Percentiles rank a stretch among this genome's conserved stretches.
Evolutionary conservation across 1,140 invertebrate genomes (phyloP).

Genomic region (Cydia pomonella): DNA sequence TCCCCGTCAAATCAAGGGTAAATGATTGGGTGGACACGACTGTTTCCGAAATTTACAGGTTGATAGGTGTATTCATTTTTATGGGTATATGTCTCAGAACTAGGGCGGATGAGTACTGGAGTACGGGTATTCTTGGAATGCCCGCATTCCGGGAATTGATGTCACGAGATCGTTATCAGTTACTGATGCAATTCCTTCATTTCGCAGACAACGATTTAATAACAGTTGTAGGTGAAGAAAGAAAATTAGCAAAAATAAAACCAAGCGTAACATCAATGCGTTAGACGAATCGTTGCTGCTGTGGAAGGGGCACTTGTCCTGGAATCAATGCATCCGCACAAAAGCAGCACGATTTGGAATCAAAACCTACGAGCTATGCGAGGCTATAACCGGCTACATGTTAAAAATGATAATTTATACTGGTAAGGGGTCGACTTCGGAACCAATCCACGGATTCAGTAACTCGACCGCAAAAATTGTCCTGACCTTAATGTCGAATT

Average conservation of each 20-base stretch:
- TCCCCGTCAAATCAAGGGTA: neutral
- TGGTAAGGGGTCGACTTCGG: conserved; percentile 3
- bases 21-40: conserved; percentile 16
- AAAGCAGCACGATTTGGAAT: conserved; percentile 45
- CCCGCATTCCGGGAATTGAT: conserved; percentile 30
- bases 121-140: conserved; percentile 27
- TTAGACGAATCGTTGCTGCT: conserved; percentile 42
- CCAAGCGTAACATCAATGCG: conserved; percentile 35
- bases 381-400: conserved; percentile 38
- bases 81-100: conserved; percentile 23
- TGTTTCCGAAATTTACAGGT: neutral
- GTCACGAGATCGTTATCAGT: conserved; percentile 5
- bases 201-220: conserved; percentile 36
- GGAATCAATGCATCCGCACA: conserved; percentile 36
- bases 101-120: conserved; percentile 32
- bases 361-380: conserved; percentile 43
- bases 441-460: too few species aligned
- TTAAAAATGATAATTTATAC: conserved; percentile 34
- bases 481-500: neutral
- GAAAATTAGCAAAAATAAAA: conserved; percentile 37
- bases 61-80: neutral
- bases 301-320: conserved; percentile 40
- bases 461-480: conserved; percentile 22
- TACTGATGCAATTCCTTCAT: conserved; percentile 36
- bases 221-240: neutral